Evolutionary conservation across 2,888 invertebrate genomes (phyloP).

Genomic region (Dione juno): DNA sequence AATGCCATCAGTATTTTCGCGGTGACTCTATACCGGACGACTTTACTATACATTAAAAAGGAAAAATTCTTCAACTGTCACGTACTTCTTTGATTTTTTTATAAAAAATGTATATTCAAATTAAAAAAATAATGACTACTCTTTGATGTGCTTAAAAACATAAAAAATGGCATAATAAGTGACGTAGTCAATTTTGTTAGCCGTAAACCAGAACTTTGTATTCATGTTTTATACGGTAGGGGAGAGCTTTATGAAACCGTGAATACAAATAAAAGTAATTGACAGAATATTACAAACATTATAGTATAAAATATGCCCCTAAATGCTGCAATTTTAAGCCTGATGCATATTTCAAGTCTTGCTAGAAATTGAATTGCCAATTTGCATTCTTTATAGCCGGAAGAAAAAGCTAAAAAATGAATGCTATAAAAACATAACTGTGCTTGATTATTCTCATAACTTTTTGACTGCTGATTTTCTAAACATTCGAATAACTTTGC

Average conservation of each 20-base stretch:
- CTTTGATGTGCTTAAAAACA: conserved; percentile 3
- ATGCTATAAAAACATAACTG: conserved; percentile 27
- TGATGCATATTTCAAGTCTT: conserved; percentile 51
- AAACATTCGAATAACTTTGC: not conserved
- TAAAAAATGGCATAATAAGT: conserved; percentile 3
- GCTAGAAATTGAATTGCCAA: conserved; percentile 49
- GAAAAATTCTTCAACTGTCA: too few species aligned
- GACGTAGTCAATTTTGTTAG: not conserved
- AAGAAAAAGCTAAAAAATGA: conserved; percentile 36
- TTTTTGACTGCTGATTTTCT: conserved; percentile 20
- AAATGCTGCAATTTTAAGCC: conserved; percentile 49
- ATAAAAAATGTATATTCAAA: too few species aligned
- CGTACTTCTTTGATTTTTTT: too few species aligned
- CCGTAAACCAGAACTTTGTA: conserved; percentile 17
- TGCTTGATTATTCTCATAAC: conserved; percentile 27
- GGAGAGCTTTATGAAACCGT: conserved; percentile 17
- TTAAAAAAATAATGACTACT: not conserved
- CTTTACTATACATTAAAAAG: too few species aligned
- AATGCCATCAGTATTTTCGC: too few species aligned
- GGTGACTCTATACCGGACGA: too few species aligned
- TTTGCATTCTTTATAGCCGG: conserved; percentile 50
- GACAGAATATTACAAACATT: conserved; percentile 26
- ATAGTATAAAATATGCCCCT: conserved; percentile 42
- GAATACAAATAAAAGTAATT: conserved; percentile 30
- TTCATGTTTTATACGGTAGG: conserved; percentile 12